Evolutionary conservation across 2,797 vertebrate species (phyloP).

Genomic region (Chaenodraco wilsoni): DNA sequence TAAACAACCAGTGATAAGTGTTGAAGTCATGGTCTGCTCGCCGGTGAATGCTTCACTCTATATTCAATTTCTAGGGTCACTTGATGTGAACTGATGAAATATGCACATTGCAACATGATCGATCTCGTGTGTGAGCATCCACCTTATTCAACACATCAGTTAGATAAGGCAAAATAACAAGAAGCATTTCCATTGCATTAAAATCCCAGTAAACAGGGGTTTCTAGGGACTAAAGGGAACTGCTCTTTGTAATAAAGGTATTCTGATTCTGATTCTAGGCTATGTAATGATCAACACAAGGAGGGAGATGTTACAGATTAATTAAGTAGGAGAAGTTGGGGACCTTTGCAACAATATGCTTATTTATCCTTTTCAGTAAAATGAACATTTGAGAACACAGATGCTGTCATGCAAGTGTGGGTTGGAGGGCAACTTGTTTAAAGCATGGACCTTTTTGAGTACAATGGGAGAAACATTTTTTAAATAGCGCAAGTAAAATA

Average conservation of each 20-base stretch:
- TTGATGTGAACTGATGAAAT: slow-evolving; percentile 7
- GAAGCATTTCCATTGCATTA: not conserved
- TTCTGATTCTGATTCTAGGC: not conserved
- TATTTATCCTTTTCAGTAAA: too few relatives aligned
- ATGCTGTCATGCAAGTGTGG: too few relatives aligned
- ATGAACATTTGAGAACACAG: too few relatives aligned
- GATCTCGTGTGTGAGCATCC: not conserved
- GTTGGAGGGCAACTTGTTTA: too few relatives aligned
- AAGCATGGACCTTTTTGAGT: too few relatives aligned
- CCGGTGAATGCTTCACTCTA: slow-evolving; percentile 2
- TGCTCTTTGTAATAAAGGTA: too few relatives aligned
- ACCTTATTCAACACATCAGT: not conserved
- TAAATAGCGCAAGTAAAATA: too few relatives aligned
- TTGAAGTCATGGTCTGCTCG: not conserved
- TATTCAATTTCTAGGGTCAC: not conserved
- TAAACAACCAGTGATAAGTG: slow-evolving; percentile 26
- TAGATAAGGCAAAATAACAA: not conserved
- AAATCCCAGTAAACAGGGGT: not conserved
- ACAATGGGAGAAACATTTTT: too few relatives aligned
- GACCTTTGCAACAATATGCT: too few relatives aligned
- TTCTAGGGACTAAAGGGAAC: not conserved
- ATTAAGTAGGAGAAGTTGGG: too few relatives aligned
- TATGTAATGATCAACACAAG: too few relatives aligned
- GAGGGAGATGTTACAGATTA: too few relatives aligned
- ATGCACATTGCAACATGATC: not conserved